Percentiles rank a stretch among this genome's conserved stretches.
These are phyloP conservation scores for Pachypanchax playfairii DNA, from an alignment of 2,113 vertebrate species.

Conservation along the genomic window DNA sequence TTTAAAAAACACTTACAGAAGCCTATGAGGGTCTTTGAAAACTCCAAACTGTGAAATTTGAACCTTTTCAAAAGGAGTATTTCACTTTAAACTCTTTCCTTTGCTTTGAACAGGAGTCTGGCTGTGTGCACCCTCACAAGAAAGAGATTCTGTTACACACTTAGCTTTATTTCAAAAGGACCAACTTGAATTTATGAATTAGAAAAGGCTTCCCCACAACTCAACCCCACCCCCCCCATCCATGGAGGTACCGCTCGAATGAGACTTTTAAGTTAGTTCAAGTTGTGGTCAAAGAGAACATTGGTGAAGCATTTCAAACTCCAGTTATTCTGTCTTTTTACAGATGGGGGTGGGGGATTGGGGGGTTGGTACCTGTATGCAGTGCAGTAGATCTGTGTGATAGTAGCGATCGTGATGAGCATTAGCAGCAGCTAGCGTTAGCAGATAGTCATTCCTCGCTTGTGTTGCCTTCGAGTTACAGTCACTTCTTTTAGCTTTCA, in stretches of 20 bases:
- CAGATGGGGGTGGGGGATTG: too few species aligned
- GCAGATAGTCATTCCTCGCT: constrained; percentile 95
- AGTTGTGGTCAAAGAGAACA: constrained; percentile 19
- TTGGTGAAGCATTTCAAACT: constrained; percentile 7
- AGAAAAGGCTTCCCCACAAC: constrained; percentile 13
- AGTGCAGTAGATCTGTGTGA: constrained; percentile 91
- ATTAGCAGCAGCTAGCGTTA: constrained; percentile 95
- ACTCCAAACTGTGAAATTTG: constrained; percentile 48
- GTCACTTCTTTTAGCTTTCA: constrained; percentile 95
- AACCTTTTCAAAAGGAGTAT: constrained; percentile 30
- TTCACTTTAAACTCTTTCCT: constrained; percentile 16
- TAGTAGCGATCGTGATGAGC: constrained; percentile 98
- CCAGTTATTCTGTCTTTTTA: too few species aligned
- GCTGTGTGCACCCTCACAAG: constrained; percentile 31
- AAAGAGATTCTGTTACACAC: constrained; percentile 22
- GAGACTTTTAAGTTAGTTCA: constrained; percentile 13
- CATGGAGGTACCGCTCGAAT: constrained; percentile 8
- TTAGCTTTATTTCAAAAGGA: constrained; percentile 37
- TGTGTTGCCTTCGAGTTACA: constrained; percentile 97
- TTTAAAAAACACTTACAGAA: constrained; percentile 21
- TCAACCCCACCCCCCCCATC: too few species aligned
- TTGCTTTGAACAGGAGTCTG: constrained; percentile 23
- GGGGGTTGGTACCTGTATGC: constrained; percentile 82
- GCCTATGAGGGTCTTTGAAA: constrained; percentile 29
- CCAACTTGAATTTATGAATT: constrained; percentile 26